Percentiles rank a stretch among this genome's conserved stretches.
Conservation (phyloP, 2,888 invertebrate species). For the Conomelus anceps region DNA sequence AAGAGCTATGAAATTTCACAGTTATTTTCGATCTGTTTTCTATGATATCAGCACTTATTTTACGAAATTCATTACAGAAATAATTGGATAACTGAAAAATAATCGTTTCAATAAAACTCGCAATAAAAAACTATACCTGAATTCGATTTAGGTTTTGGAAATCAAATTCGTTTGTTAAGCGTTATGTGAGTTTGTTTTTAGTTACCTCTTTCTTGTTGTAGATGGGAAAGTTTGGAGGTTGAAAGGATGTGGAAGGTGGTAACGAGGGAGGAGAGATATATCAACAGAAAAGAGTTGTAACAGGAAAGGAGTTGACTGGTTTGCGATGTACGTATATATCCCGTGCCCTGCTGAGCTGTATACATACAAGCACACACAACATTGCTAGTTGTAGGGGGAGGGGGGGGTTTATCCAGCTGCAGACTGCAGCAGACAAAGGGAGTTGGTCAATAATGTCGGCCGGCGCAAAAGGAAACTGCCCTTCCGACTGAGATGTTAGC, state of each 20-base stretch:
- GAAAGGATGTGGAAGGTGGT: background rate
- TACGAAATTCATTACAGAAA: too few species aligned
- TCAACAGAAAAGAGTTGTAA: background rate
- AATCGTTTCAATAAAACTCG: too few species aligned
- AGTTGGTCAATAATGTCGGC: background rate
- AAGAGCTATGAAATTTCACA: too few species aligned
- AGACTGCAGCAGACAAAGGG: background rate
- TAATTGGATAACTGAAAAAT: too few species aligned
- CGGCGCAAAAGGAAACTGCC: background rate
- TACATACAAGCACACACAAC: background rate
- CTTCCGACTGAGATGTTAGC: background rate
- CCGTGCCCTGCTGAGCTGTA: background rate
- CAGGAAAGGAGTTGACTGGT: background rate
- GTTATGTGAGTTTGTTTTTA: background rate
- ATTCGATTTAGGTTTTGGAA: background rate
- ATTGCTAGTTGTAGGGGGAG: too few species aligned
- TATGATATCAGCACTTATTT: too few species aligned
- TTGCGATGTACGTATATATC: background rate
- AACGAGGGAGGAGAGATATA: background rate
- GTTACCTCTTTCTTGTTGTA: background rate
- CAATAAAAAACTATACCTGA: background rate
- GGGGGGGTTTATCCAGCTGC: background rate
- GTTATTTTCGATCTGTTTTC: too few species aligned
- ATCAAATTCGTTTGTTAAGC: background rate
- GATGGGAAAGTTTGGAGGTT: background rate